Evolutionary conservation across 1,140 invertebrate genomes (phyloP), one percentile per base, ranked within the genome.

Genomic region (Drosophila funebris): DNA sequence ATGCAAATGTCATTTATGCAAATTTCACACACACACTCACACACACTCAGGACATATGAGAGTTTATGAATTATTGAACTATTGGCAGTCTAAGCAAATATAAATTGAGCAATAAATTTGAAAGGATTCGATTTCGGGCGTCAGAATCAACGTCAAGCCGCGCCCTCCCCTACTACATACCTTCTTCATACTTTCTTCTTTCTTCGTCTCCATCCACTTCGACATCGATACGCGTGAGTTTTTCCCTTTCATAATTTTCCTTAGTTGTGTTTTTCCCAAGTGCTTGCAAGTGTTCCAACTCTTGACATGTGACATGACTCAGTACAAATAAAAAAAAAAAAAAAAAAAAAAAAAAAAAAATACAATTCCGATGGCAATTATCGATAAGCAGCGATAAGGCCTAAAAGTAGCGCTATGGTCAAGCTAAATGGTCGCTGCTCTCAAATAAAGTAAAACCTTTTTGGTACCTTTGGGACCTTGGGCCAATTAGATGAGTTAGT

Each of bases 11-110:
- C 18, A 20, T 60, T 73, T 87, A 87, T 87, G 82, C 82, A 78
- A 87, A 87, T 87, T 48, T 67, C 16, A 39, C 62, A 66, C 24
- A n/a, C n/a, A n/a, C n/a, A n/a, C n/a, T n/a, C n/a, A n/a, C n/a
- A n/a, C n/a, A n/a, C n/a, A n/a, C n/a, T n/a, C n/a, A n/a, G 24
- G 72, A 77, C 77, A 85, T 58, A 63, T 43, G 81, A 85, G 81
- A 73, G 68, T 41, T 80, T 80, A 85, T 85, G 77, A 87, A 82
- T 87, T 87, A 87, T 87, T 87, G 83, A 87, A 82, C 78, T 87
- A 87, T 87, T 82, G 82, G 74, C 82, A 87, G 83, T 87, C 82
- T 87, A 87, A 87, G 82, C 78, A 82, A 87, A 87, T 76, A 87
- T 87, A 81, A 87, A 87, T 87, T 87, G 82, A 85, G 78, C 82